Base-by-base conservation (phyloP, 1,140 invertebrate genomes). In the Cotesia chilonis region DNA sequence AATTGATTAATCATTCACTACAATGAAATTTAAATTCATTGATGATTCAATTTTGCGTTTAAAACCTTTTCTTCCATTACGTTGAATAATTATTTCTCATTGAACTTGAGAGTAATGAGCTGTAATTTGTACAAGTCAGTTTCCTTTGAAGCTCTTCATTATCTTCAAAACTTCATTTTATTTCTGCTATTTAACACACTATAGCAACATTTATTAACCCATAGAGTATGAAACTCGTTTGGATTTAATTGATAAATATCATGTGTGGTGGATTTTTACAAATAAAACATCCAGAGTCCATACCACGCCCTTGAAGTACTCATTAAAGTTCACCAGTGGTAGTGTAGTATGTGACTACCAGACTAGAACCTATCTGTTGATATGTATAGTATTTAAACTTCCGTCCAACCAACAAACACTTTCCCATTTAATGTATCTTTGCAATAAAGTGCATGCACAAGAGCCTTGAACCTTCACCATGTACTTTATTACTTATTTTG, bases 311-410 rank as follows among this genome's bases (percentile, higher is more conserved):
- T 28, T 41, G 14, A 10, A 28, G 41, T 55, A 68, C 52, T 28
- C 41, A 55, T 35, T 55, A 47, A 5, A 28, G n/a, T 66, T 28
- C 41, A 38, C 17, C 7, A 35, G 41, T 47, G 9, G 28, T 28
- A 28, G 28, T 28, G 1, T 36, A 59, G 55, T n/a, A 3, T 66
- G 20, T 68, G 51, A 36, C 66, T 36, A 68, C 66, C 66, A 68
- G 66, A 68, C 66, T 55, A 68, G 66, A 68, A 68, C 66, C 47
- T 35, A 36, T n/a, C 41, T 54, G 28, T 28, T 28, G 28, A 28
- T 28, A 28, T 28, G 28, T 28, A 10, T 68, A 51, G 66, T 68
- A 68, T 68, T 68, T 68, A 52, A 20, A 68, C 52, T 68, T 68
- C 66, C 66, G 66, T 68, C 66, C 66, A 51, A 51, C 66, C 41